A percentile compares a stretch with the other conserved stretches of the same genome.
phyloP scores from a whole-genome alignment of 2,888 invertebrate species.

The Malthinus flaveolus region DNA sequence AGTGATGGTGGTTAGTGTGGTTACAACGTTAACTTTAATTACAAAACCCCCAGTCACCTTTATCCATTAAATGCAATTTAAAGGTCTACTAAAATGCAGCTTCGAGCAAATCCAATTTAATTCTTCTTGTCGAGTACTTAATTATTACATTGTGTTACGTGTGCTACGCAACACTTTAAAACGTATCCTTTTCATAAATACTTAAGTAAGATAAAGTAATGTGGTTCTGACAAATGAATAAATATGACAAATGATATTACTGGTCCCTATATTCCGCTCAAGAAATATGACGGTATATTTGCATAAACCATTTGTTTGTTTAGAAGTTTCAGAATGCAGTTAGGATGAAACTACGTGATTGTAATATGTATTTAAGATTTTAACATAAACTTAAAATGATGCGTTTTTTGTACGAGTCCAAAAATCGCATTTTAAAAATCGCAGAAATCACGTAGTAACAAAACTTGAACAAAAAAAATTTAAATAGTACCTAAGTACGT shows the following conservation, averaged over 20 bases:
- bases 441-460: no score
- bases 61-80: constrained; percentile 6
- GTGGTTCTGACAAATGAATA: constrained; percentile 28
- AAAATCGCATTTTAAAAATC: no score
- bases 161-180: no score
- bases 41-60: constrained; percentile 1
- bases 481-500: no score
- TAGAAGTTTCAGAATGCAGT: constrained; percentile 38
- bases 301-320: constrained; percentile 46
- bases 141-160: no score
- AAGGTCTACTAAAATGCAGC: neutral
- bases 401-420: neutral
- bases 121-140: no score
- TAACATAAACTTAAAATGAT: constrained; percentile 9
- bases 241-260: constrained; percentile 21
- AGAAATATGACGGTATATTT: constrained; percentile 43
- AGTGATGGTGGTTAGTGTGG: constrained; percentile 35
- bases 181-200: no score
- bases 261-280: constrained; percentile 13
- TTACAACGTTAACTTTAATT: constrained; percentile 30
- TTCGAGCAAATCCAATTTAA: no score
- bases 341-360: constrained; percentile 17
- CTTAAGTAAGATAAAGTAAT: no score
- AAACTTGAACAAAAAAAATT: no score
- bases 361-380: constrained; percentile 3